These are phyloP conservation scores for Oophaga sylvatica DNA, from an alignment of 2,797 vertebrate genomes.

Conservation along the genomic window DNA sequence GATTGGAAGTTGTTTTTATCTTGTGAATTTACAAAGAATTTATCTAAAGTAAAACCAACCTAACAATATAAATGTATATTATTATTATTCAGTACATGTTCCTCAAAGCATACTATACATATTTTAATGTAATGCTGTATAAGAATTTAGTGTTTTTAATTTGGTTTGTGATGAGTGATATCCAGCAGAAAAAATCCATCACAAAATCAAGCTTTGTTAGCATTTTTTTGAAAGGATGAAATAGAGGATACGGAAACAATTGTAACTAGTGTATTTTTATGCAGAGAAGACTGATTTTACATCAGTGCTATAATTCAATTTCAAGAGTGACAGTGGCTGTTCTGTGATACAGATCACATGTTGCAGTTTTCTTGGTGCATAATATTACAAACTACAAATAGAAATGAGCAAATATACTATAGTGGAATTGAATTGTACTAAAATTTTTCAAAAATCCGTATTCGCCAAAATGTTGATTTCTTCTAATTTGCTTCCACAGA, in stretches of 20 bases:
- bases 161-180: slow-evolving; percentile 39
- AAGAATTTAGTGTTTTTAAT: slow-evolving; percentile 50
- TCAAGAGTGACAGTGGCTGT: too few species aligned
- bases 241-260: slow-evolving; percentile 18
- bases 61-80: too few species aligned
- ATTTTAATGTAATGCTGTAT: slow-evolving; percentile 48
- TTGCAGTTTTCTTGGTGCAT: background rate
- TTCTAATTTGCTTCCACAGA: too few species aligned
- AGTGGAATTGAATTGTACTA: too few species aligned
- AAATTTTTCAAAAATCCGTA: too few species aligned
- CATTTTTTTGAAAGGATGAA: slow-evolving; percentile 22
- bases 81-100: too few species aligned
- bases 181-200: slow-evolving; percentile 30
- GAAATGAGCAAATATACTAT: too few species aligned
- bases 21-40: background rate
- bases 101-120: slow-evolving; percentile 1
- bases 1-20: background rate
- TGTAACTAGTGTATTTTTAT: background rate
- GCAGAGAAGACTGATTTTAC: background rate
- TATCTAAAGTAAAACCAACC: background rate
- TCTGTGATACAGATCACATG: background rate
- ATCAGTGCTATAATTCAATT: background rate
- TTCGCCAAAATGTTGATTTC: too few species aligned
- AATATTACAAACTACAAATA: too few species aligned
- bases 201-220: slow-evolving; percentile 46